These are phyloP conservation scores for Creontiades dilutus DNA, from an alignment of 2,888 invertebrate genomes.

Conservation along the genomic window DNA sequence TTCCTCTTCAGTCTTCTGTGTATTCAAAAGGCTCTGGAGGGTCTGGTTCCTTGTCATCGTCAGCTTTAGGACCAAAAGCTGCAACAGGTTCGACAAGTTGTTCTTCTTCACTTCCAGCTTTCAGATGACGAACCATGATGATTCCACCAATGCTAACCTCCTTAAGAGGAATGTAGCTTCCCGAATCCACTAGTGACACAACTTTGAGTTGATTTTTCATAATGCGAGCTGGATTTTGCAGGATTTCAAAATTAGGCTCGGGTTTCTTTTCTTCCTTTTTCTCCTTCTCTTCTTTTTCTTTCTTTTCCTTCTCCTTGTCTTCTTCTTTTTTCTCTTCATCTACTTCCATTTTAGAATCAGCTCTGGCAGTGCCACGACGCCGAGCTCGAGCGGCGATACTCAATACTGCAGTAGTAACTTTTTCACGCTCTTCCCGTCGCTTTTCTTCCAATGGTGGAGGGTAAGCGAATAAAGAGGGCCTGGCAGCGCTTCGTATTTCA, in stretches of 20 bases:
- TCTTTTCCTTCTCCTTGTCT: slow-evolving; percentile 78
- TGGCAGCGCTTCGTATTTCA: slow-evolving; percentile 94
- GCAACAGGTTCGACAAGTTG: slow-evolving; percentile 95
- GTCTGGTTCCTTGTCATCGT: slow-evolving; percentile 97
- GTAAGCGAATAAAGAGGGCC: slow-evolving; percentile 97
- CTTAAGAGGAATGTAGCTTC: slow-evolving; percentile 91
- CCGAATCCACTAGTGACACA: slow-evolving; percentile 88
- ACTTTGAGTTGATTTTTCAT: slow-evolving; percentile 90
- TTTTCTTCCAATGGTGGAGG: slow-evolving; percentile 98
- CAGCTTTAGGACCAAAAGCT: slow-evolving; percentile 92
- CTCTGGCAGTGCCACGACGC: slow-evolving; percentile 82
- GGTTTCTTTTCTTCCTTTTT: slow-evolving; percentile 88
- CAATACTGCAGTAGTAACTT: slow-evolving; percentile 97
- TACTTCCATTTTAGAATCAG: slow-evolving; percentile 90
- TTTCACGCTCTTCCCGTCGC: slow-evolving; percentile 97
- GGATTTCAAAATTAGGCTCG: slow-evolving; percentile 93
- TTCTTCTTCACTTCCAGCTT: slow-evolving; percentile 89
- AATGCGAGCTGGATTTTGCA: slow-evolving; percentile 96
- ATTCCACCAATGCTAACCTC: slow-evolving; percentile 97
- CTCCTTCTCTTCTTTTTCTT: slow-evolving; percentile 80
- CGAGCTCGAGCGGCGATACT: slow-evolving; percentile 97
- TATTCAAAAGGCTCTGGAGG: slow-evolving; percentile 98
- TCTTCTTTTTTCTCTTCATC: slow-evolving; percentile 78
- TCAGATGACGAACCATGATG: slow-evolving; percentile 93
- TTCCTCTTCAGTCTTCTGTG: slow-evolving; percentile 58